Evolutionary conservation across 2,888 invertebrate genomes (phyloP).

Genomic region (Andrena trimmerana): DNA sequence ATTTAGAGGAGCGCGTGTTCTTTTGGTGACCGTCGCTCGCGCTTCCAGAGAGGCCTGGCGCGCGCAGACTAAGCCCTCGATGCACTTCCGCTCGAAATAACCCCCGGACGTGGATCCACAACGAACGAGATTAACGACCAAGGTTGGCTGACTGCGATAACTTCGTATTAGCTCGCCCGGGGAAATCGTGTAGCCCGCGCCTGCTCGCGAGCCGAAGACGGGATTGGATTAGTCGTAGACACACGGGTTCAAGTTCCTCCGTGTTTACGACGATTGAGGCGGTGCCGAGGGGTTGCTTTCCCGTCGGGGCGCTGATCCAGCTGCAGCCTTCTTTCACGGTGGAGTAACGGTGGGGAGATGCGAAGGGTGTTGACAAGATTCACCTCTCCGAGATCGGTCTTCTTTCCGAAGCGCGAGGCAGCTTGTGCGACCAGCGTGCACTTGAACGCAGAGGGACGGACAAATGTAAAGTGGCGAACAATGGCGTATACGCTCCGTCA

Average conservation of each 20-base stretch:
- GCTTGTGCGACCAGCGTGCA: not conserved
- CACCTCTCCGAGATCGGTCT: not conserved
- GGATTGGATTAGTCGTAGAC: constrained; percentile 1
- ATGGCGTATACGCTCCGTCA: constrained; percentile 7
- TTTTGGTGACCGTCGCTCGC: constrained; percentile 40
- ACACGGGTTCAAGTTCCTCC: constrained; percentile 3
- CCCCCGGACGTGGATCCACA: constrained; percentile 55
- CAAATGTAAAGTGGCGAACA: constrained; percentile 15
- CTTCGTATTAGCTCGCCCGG: constrained; percentile 19
- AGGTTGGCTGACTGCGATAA: constrained; percentile 33
- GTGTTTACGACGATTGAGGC: not conserved
- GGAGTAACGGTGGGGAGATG: not conserved
- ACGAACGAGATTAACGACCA: constrained; percentile 54
- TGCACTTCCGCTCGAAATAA: constrained; percentile 64
- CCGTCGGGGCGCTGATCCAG: not conserved
- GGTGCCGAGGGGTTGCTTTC: not conserved
- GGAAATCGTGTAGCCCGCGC: constrained; percentile 1
- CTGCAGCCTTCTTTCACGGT: not conserved
- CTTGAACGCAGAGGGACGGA: constrained; percentile 12
- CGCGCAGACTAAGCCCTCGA: constrained; percentile 33
- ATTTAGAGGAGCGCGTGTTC: constrained; percentile 58
- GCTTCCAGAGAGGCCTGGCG: constrained; percentile 27
- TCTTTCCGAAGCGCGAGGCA: not conserved
- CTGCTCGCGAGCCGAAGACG: not conserved
- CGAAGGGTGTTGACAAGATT: not conserved